Percentiles rank a stretch among this genome's conserved stretches.
These are phyloP conservation scores for Nomada fucata DNA, from an alignment of 2,888 invertebrate species.

Conservation along the genomic window DNA sequence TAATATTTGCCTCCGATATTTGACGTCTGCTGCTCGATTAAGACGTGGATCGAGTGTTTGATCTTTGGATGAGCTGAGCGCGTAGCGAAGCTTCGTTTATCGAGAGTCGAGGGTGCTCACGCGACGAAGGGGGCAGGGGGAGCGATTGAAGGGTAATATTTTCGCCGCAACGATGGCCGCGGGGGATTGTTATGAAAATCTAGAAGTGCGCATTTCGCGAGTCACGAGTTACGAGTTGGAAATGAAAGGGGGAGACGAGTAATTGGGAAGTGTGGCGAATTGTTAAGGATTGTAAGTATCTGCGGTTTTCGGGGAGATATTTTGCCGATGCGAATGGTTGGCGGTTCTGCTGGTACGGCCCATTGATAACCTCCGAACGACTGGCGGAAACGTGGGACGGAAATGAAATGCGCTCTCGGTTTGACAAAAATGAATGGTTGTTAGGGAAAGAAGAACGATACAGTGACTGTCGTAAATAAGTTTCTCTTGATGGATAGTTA, in stretches of 20 bases:
- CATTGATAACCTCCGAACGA: constrained; percentile 35
- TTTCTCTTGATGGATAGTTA: constrained; percentile 49
- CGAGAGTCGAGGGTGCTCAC: not conserved
- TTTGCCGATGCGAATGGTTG: not conserved
- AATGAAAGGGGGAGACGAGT: not conserved
- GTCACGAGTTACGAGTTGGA: no score
- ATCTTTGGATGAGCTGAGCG: not conserved
- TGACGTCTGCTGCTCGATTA: not conserved
- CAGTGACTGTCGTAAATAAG: constrained; percentile 39
- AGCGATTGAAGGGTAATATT: not conserved
- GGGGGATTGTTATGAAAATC: not conserved
- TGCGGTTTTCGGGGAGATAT: not conserved
- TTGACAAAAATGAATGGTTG: constrained; percentile 56
- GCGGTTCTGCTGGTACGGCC: not conserved
- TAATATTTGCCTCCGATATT: not conserved
- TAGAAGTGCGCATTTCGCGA: not conserved
- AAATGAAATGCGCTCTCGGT: constrained; percentile 36
- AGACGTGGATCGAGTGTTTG: not conserved
- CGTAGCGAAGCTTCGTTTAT: not conserved
- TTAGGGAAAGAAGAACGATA: constrained; percentile 37
- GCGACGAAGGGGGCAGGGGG: not conserved
- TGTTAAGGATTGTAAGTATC: not conserved
- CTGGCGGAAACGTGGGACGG: constrained; percentile 17
- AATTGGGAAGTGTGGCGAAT: not conserved
- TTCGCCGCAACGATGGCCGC: not conserved